A percentile compares a stretch with the other conserved stretches of the same genome.
These are phyloP conservation scores for Leptinotarsa texana DNA, from an alignment of 1,140 invertebrate genomes.

Conservation along the genomic window DNA sequence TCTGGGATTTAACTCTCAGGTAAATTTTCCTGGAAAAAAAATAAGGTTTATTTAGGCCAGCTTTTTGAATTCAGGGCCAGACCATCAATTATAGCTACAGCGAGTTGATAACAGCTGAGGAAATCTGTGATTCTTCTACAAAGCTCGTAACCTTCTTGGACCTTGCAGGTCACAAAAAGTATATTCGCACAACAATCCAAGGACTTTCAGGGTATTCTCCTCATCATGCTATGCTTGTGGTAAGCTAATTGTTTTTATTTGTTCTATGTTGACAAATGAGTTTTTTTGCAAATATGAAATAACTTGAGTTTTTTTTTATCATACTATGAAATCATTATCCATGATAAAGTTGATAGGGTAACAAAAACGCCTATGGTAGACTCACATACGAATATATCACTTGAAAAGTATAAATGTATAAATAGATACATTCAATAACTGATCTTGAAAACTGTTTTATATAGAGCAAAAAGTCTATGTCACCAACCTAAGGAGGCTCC, in stretches of 20 bases:
- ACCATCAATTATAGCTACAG: slow-evolving; percentile 85
- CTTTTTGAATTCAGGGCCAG: slow-evolving; percentile 60
- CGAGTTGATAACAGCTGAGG: slow-evolving; percentile 88
- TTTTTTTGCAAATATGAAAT: too few relatives aligned
- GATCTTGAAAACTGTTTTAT: too few relatives aligned
- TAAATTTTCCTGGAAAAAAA: slow-evolving; percentile 21
- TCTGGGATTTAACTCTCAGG: slow-evolving; percentile 86
- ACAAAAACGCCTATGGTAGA: too few relatives aligned
- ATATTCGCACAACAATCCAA: slow-evolving; percentile 92
- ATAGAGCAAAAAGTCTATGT: too few relatives aligned
- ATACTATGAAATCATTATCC: too few relatives aligned
- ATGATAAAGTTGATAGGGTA: too few relatives aligned
- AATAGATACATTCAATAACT: too few relatives aligned
- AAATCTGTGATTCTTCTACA: slow-evolving; percentile 88
- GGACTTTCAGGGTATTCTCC: slow-evolving; percentile 93
- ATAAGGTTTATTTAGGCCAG: slow-evolving; percentile 11
- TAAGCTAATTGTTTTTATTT: slow-evolving; percentile 53
- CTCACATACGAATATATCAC: too few relatives aligned
- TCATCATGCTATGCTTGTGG: slow-evolving; percentile 92
- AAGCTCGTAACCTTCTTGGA: slow-evolving; percentile 96
- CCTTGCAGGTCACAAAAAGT: slow-evolving; percentile 95
- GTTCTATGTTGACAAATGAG: too few relatives aligned
- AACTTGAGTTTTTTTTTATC: too few relatives aligned
- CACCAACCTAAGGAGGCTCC: too few relatives aligned
- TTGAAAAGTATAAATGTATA: too few relatives aligned